Evolutionary conservation across 1,140 invertebrate genomes (phyloP), one percentile per base, ranked within the genome.

Genomic region (Bombus confusus): DNA sequence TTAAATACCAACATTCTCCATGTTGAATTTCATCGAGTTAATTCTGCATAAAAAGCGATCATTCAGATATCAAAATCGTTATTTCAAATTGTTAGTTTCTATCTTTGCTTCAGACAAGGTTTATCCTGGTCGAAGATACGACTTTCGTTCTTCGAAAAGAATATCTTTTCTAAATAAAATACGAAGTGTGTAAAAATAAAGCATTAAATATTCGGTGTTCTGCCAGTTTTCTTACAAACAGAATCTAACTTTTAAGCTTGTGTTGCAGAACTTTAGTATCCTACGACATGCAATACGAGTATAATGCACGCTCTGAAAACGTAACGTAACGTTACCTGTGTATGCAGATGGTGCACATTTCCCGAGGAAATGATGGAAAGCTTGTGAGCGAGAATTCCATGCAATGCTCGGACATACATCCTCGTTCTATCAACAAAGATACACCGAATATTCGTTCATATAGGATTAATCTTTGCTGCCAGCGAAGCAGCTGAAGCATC

Each of bases 391-490:
- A 28, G 69, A 28, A 72, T 72, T 41, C 18, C 37, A 18, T 2
- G 18, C 18, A 68, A 25, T 68, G 6, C 31, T 68, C 8, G 34
- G 31, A 68, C 66, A 34, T 31, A 39, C 37, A 18, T 41, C 25
- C 69, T 72, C 37, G 41, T 74, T 52, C 8, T 18, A 74, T 52
- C 43, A 52, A 74, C 41, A 74, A 47, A 74, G 28, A 15, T 39
- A 9, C 10, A 34, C 22, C 22, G 41, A 74, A 31, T 43, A 34
- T 74, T 75, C 34, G 47, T 75, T 34, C 47, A 25, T 25, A 37
- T 25, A 57, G n/a, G 74, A 57, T 57, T 75, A 75, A 75, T 37
- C 47, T 75, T 75, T 75, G 22, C 47, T 37, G 34, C 31, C 22
- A 28, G n/a, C 12, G n/a, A 57, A 28, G 1, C 25, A 57, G 10